phyloP scores from a whole-genome alignment of 2,797 vertebrate genomes.

The Typhlichthys subterraneus region DNA sequence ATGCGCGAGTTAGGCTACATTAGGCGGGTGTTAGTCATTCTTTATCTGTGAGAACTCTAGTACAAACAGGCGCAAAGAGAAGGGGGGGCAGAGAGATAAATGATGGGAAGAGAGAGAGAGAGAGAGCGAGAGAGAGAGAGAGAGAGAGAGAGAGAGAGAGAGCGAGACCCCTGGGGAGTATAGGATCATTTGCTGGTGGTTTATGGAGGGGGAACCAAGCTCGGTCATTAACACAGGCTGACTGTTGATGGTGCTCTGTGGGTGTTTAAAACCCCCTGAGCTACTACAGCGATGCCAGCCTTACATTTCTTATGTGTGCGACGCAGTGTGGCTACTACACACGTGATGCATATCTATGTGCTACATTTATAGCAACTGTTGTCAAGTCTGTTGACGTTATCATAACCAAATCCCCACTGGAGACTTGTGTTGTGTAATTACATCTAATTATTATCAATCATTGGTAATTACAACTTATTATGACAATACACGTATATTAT shows the following conservation, averaged over 20 bases:
- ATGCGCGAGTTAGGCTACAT: too few relatives aligned
- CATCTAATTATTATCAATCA: constrained; percentile 30
- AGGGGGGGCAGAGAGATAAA: background rate
- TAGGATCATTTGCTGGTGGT: constrained; percentile 14
- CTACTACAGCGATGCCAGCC: too few relatives aligned
- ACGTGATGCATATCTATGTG: background rate
- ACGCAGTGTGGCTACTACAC: constrained; percentile 5
- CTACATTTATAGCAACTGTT: constrained; percentile 4
- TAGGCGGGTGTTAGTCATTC: too few relatives aligned
- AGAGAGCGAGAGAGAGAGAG: too few relatives aligned
- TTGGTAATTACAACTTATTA: constrained; percentile 35
- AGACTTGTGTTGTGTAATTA: constrained; percentile 36
- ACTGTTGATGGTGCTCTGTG: constrained; percentile 7
- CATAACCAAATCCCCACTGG: constrained; percentile 28
- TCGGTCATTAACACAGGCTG: constrained; percentile 13
- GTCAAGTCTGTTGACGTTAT: constrained; percentile 41
- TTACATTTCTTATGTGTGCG: background rate
- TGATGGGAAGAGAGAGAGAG: too few relatives aligned
- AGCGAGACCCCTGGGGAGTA: constrained; percentile 3
- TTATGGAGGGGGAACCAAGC: constrained; percentile 5
- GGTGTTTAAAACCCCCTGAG: background rate
- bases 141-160: background rate
- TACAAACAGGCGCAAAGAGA: background rate
- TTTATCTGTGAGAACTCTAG: too few relatives aligned
- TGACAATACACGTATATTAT: constrained; percentile 20